A percentile compares a stretch with the other conserved stretches of the same genome.
These are phyloP conservation scores for Alfaro cultratus DNA, from an alignment of 2,797 vertebrate species.

Conservation along the genomic window DNA sequence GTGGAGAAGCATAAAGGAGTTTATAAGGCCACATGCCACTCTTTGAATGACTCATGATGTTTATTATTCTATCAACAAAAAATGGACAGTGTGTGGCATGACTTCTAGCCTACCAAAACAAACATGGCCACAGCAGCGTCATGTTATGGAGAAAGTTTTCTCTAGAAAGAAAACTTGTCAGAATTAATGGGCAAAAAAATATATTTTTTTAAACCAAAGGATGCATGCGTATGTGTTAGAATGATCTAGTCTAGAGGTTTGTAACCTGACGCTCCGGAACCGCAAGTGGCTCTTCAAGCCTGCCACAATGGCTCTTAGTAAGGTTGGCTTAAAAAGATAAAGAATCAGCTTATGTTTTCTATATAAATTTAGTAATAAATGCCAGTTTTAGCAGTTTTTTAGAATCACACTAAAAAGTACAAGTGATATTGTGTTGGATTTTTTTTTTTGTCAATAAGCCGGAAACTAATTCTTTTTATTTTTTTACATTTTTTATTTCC, in stretches of 20 bases:
- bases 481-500: too few relatives aligned
- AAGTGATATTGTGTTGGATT: too few relatives aligned
- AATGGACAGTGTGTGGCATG: background rate
- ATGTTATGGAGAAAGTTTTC: background rate
- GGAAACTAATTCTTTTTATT: too few relatives aligned
- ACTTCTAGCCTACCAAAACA: background rate
- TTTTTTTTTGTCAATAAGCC: too few relatives aligned
- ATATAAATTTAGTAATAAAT: too few relatives aligned
- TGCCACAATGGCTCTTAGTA: too few relatives aligned
- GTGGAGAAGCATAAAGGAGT: background rate
- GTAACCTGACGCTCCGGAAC: too few relatives aligned
- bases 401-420: too few relatives aligned
- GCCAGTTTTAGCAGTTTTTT: too few relatives aligned
- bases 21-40: background rate
- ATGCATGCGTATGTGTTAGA: background rate
- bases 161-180: background rate
- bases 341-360: too few relatives aligned
- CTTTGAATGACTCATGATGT: background rate
- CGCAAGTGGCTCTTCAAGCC: too few relatives aligned
- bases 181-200: background rate
- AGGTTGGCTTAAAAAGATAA: too few relatives aligned
- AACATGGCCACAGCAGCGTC: background rate
- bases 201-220: background rate
- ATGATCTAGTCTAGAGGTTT: background rate
- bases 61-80: background rate